These are phyloP conservation scores for Pseudopodoces humilis DNA, from an alignment of 2,113 vertebrate genomes.

Conservation along the genomic window DNA sequence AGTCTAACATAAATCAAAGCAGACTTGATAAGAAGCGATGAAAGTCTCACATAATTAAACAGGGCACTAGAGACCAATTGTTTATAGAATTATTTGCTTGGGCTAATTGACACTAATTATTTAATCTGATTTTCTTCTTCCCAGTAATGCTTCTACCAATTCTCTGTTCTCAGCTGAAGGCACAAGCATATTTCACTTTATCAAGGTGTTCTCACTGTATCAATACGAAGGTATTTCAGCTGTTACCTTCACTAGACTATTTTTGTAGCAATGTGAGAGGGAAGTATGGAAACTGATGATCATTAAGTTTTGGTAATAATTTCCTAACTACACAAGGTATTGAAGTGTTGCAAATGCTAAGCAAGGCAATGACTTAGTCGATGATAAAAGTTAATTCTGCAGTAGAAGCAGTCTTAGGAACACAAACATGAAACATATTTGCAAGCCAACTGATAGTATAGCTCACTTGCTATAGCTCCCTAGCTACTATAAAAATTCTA, in stretches of 20 bases:
- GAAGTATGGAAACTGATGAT: not conserved
- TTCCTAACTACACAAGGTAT: not conserved
- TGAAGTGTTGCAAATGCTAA: not conserved
- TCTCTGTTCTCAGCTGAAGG: conserved; percentile 59
- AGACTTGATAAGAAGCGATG: conserved; percentile 92
- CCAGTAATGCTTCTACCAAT: conserved; percentile 72
- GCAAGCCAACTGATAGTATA: not conserved
- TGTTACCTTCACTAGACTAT: not conserved
- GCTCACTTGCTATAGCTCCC: not conserved
- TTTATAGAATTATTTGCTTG: conserved; percentile 95
- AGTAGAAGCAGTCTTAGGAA: not conserved
- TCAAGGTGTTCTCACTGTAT: conserved; percentile 35
- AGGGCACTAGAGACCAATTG: conserved; percentile 98
- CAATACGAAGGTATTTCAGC: not conserved
- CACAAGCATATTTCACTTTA: conserved; percentile 38
- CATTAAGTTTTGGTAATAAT: not conserved
- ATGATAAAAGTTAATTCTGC: not conserved
- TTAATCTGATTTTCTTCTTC: conserved; percentile 98
- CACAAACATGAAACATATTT: not conserved
- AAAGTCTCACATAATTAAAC: conserved; percentile 99
- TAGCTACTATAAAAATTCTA: not conserved
- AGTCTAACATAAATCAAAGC: conserved; percentile 95
- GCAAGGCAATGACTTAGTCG: not conserved
- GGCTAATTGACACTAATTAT: conserved; percentile 99
- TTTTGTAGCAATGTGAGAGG: not conserved